Evolutionary conservation across 2,888 invertebrate genomes (phyloP), one percentile per base, ranked within the genome.

Genomic region (Nomada fabriciana): DNA sequence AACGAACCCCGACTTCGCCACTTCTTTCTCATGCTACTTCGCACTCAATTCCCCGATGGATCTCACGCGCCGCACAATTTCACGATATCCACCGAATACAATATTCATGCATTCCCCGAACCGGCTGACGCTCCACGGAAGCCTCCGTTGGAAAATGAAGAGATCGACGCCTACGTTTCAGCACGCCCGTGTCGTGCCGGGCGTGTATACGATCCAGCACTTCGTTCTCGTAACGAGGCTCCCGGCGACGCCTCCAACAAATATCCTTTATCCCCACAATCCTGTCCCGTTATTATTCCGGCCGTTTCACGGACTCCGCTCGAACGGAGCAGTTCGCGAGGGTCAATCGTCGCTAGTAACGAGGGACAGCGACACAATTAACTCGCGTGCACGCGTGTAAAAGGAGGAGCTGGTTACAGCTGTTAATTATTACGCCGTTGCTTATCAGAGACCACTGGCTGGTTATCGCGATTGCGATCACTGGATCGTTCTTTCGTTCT

Each of bases 271-370:
- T 52, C 76, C 57, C 18, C 90, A 64, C 68, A 70, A 82, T 68
- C 67, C 77, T 78, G 88, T 90, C 89, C 91, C 92, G 91, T 92
- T 92, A 91, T 92, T 91, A 91, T 89, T 91, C 90, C 89, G 90
- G 84, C 86, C 81, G 85, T 81, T 80, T 80, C 82, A 81, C 73
- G 78, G 59, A 82, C 83, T 13, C 15, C 47, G 47, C 47, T 76
- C 80, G 82, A 84, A 84, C 83, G 84, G 84, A 57, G 57, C 57
- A 25, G 80, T 85, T 83, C 84, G 73, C 65, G 52, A 57, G 78
- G 78, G 69, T 71, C 76, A 78, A 70, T 59, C 73, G 75, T 73
- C 59, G 43, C 47, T 13, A 18, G 65, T 78, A 76, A 76, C 78
- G 75, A 81, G 76, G 71, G 55, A 74, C 86, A 68, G 69, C 82